Evolutionary conservation across 2,797 vertebrate species (phyloP).

Genomic region (Poliocrania exsul): DNA sequence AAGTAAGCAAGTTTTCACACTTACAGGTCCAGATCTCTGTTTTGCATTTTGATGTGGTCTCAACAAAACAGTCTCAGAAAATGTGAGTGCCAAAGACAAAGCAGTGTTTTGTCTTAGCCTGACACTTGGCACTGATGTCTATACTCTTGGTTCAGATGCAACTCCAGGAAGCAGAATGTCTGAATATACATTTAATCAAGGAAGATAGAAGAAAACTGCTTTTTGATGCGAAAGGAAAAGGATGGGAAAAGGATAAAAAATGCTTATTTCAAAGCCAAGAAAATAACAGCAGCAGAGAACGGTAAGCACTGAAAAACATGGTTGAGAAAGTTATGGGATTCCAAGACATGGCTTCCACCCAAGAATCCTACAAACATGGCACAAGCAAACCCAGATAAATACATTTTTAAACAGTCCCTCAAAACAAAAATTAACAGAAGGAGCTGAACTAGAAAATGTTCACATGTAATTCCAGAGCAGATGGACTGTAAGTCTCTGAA

Average conservation of each 20-base stretch:
- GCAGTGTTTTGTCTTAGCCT: background rate
- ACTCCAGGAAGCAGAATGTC: background rate
- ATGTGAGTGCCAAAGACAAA: background rate
- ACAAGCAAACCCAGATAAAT: slow-evolving; percentile 58
- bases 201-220: background rate
- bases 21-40: slow-evolving; percentile 46
- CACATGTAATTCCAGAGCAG: slow-evolving; percentile 60
- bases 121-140: background rate
- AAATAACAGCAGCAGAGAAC: background rate
- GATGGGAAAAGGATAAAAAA: background rate
- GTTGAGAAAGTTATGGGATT: slow-evolving; percentile 59
- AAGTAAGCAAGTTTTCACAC: slow-evolving; percentile 63
- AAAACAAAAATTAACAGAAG: slow-evolving; percentile 66
- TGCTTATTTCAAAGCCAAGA: background rate
- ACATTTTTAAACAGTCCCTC: slow-evolving; percentile 53
- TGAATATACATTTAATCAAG: background rate
- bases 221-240: background rate
- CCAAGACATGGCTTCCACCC: slow-evolving; percentile 60
- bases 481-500: slow-evolving; percentile 65
- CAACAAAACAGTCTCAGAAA: slow-evolving; percentile 33
- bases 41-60: slow-evolving; percentile 47
- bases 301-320: slow-evolving; percentile 27
- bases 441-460: slow-evolving; percentile 62
- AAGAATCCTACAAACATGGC: slow-evolving; percentile 53
- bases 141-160: background rate